phyloP scores from a whole-genome alignment of 2,797 vertebrate species.

The Hippocampus kuda region DNA sequence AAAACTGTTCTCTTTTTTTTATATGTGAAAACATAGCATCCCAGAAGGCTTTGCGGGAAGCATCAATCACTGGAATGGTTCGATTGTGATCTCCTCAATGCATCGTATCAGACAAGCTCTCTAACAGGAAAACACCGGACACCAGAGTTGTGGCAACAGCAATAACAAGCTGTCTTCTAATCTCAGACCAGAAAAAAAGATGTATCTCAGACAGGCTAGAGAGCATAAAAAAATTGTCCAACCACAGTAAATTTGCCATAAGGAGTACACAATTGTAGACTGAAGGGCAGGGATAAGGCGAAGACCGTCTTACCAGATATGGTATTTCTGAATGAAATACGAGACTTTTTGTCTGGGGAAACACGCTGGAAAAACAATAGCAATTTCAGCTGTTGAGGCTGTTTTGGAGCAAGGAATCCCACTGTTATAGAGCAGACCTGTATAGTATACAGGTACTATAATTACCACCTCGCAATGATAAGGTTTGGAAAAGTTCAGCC shows the following conservation, averaged over 20 bases:
- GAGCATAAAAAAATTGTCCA: constrained; percentile 28
- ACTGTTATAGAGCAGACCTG: constrained; percentile 22
- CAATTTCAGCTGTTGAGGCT: constrained; percentile 15
- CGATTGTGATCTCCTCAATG: constrained; percentile 52
- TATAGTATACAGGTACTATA: neutral
- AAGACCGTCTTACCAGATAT: constrained; percentile 39
- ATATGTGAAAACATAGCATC: constrained; percentile 62
- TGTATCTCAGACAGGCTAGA: constrained; percentile 42
- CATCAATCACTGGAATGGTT: constrained; percentile 58
- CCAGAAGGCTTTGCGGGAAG: constrained; percentile 53
- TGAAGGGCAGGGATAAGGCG: constrained; percentile 35
- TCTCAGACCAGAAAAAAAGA: constrained; percentile 5
- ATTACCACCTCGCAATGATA: neutral
- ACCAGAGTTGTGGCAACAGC: constrained; percentile 39
- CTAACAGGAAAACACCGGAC: constrained; percentile 44
- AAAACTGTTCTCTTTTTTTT: constrained; percentile 57
- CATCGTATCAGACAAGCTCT: constrained; percentile 33
- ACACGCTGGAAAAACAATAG: constrained; percentile 29
- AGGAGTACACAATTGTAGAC: constrained; percentile 19
- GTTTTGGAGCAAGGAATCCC: constrained; percentile 12
- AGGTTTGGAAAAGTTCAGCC: neutral
- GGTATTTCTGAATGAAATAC: constrained; percentile 41
- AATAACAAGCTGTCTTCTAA: constrained; percentile 37
- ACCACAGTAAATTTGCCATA: constrained; percentile 24
- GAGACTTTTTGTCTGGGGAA: constrained; percentile 38